These are phyloP conservation scores for Cettia cetti DNA, from an alignment of 2,113 vertebrate species.

Conservation along the genomic window DNA sequence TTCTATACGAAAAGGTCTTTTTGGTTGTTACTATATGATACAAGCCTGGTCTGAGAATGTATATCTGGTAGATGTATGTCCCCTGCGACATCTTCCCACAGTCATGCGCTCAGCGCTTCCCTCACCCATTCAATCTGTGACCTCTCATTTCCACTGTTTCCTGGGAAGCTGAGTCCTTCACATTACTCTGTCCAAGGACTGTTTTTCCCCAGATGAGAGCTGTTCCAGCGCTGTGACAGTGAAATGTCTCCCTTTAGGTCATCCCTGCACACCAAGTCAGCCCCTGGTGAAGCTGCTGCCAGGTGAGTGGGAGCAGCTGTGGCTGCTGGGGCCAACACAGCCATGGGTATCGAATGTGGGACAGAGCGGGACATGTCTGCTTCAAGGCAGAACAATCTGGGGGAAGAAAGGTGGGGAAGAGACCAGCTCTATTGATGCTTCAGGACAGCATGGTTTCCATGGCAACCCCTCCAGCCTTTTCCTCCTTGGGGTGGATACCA, in stretches of 20 bases:
- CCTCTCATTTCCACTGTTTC: not conserved
- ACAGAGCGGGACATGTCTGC: rapidly evolving
- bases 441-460: not conserved
- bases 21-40: not conserved
- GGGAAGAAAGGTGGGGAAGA: not conserved
- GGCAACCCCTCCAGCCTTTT: not conserved
- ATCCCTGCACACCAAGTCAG: rapidly evolving
- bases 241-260: not conserved
- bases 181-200: rapidly evolving
- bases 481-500: not conserved
- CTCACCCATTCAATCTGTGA: rapidly evolving
- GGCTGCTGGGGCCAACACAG: not conserved
- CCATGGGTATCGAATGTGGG: rapidly evolving
- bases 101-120: not conserved
- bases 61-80: not conserved
- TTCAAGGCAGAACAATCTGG: not conserved
- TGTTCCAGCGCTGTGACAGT: not conserved
- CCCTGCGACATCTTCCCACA: not conserved
- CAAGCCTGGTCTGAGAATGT: not conserved
- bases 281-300: not conserved
- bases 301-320: not conserved
- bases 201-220: rapidly evolving
- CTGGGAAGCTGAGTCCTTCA: not conserved
- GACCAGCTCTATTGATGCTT: not conserved
- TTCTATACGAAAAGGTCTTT: not conserved